Evolutionary conservation across 2,888 invertebrate species (phyloP).

Genomic region (Cryptus armator): DNA sequence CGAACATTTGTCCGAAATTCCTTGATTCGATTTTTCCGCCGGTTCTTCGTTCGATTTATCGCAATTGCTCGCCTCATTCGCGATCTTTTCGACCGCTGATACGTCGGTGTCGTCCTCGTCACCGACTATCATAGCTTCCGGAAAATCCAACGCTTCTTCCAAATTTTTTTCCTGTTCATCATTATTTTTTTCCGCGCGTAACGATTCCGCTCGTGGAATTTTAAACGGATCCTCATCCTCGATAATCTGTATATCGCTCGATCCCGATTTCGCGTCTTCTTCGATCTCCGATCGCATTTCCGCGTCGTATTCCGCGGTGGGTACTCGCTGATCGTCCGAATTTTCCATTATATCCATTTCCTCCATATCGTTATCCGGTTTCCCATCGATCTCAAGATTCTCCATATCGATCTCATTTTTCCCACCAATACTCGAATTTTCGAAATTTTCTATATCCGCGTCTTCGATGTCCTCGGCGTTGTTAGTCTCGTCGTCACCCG

Average conservation of each 20-base stretch:
- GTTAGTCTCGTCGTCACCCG: slow-evolving; percentile 59
- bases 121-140: slow-evolving; percentile 64
- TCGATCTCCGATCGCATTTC: slow-evolving; percentile 77
- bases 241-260: slow-evolving; percentile 78
- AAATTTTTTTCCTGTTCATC: slow-evolving; percentile 71
- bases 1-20: slow-evolving; percentile 48
- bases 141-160: slow-evolving; percentile 67
- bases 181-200: slow-evolving; percentile 71
- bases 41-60: slow-evolving; percentile 84
- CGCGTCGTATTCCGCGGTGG: slow-evolving; percentile 72
- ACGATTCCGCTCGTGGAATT: slow-evolving; percentile 73
- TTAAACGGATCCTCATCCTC: slow-evolving; percentile 79
- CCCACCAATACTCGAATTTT: slow-evolving; percentile 33
- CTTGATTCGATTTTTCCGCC: slow-evolving; percentile 73
- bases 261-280: slow-evolving; percentile 79
- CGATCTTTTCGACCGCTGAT: slow-evolving; percentile 45
- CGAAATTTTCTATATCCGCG: slow-evolving; percentile 42
- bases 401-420: slow-evolving; percentile 66
- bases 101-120: slow-evolving; percentile 63
- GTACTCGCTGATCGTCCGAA: slow-evolving; percentile 69
- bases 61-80: slow-evolving; percentile 79
- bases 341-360: slow-evolving; percentile 57
- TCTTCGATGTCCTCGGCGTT: slow-evolving; percentile 68
- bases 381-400: slow-evolving; percentile 63
- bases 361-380: slow-evolving; percentile 69